Base-by-base conservation (phyloP, 2,113 vertebrate genomes). In the Ancistrus triradiatus region DNA sequence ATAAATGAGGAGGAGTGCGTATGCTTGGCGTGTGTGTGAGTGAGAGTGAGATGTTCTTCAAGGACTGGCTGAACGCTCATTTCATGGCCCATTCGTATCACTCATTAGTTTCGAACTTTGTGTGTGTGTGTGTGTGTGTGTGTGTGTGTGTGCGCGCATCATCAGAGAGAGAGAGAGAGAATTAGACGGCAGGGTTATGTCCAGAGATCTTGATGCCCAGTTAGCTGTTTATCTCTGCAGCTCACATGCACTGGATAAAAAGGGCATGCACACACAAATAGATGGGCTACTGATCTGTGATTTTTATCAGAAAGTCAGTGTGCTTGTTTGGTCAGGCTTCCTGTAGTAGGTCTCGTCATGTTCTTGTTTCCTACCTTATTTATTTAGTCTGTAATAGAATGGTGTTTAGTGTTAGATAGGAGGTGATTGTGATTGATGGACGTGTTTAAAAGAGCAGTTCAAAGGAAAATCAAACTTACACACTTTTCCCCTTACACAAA, bases 221-320 rank as follows among this genome's bases (percentile, higher is more conserved):
- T 53, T 58, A 52, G 47, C 61, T 64, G 52, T 70, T 59, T 70
- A 70, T 70, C 68, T 70, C 46, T 49, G 22, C 51, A 42, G 60
- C 47, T 63, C 59, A 64, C 42, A 53, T 64, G 60, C 38, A 48
- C 11, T 44, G 72, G 57, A 65, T 27, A 48, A 33, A 59, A 47
- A 42, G 49, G 51, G 56, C 51, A 47, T 40, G 56, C 67, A 57
- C 48, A 66, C 38, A 48, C 17, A 55, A 27, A 59, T 63, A 56
- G 62, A 35, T 42, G 67, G 71, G 75, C 74, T 81, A 77, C 83
- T 84, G 78, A 66, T 71, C 62, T 70, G 38, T 48, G 62, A 70
- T 65, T 48, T 46, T 28, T 52, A 70, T 70, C 55, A 22, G 24
- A 60, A 15, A 9, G 10, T 19, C 9, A 10, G 43, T 58, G 31